phyloP scores from a whole-genome alignment of 2,113 vertebrate genomes.

The Brachirus orientalis region DNA sequence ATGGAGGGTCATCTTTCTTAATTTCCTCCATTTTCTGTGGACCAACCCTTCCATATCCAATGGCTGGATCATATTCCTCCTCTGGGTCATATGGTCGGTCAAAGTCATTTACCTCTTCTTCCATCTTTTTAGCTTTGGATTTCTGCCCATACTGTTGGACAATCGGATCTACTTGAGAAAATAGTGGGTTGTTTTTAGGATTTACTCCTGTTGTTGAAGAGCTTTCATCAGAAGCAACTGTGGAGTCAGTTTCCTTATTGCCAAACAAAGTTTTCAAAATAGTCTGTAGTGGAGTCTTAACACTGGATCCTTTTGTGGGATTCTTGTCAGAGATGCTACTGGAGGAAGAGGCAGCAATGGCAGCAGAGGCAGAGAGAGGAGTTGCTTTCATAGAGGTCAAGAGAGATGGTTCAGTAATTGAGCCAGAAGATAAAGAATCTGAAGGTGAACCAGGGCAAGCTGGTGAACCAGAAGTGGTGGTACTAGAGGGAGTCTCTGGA shows the following conservation, averaged over 20 bases:
- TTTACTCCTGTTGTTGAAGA: slow-evolving; percentile 28
- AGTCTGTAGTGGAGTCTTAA: slow-evolving; percentile 86
- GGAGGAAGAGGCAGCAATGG: slow-evolving; percentile 28
- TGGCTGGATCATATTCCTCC: slow-evolving; percentile 90
- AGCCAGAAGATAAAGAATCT: slow-evolving; percentile 74
- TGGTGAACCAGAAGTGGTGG: slow-evolving; percentile 85
- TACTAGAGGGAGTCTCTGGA: slow-evolving; percentile 72
- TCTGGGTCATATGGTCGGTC: slow-evolving; percentile 96
- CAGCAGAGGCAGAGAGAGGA: slow-evolving; percentile 65
- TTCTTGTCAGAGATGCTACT: slow-evolving; percentile 25
- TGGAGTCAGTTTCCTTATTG: slow-evolving; percentile 81
- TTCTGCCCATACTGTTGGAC: slow-evolving; percentile 93
- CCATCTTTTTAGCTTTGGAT: slow-evolving; percentile 82
- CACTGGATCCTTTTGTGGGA: slow-evolving; percentile 36
- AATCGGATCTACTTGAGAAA: slow-evolving; percentile 85
- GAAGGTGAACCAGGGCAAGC: slow-evolving; percentile 74
- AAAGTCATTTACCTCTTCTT: slow-evolving; percentile 84
- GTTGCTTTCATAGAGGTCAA: slow-evolving; percentile 63
- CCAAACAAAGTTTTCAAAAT: slow-evolving; percentile 91
- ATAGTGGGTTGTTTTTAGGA: slow-evolving; percentile 42
- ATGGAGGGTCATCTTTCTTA: slow-evolving; percentile 55
- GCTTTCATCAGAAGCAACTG: slow-evolving; percentile 32
- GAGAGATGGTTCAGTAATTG: slow-evolving; percentile 69
- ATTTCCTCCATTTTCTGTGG: slow-evolving; percentile 58
- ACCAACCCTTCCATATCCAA: slow-evolving; percentile 67